A percentile compares a stretch with the other conserved stretches of the same genome.
phyloP scores from a whole-genome alignment of 2,797 vertebrate genomes.

The Pempheris klunzingeri region DNA sequence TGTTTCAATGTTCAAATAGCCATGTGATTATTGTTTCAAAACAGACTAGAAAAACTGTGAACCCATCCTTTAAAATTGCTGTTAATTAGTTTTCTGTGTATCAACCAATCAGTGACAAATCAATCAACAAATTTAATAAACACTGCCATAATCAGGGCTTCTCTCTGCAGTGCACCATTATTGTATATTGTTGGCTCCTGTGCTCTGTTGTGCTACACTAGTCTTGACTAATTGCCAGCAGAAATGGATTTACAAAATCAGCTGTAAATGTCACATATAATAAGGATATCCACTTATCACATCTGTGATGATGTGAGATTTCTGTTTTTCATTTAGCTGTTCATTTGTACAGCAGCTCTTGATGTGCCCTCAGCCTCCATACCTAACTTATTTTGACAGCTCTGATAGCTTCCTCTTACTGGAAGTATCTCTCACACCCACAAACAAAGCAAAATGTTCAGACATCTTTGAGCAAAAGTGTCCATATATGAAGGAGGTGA shows the following conservation, averaged over 20 bases:
- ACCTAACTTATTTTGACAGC: slow-evolving; percentile 16
- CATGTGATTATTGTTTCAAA: background rate
- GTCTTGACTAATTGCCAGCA: slow-evolving; percentile 18
- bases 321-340: slow-evolving; percentile 27
- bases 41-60: background rate
- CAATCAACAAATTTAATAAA: background rate
- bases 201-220: slow-evolving; percentile 7
- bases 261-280: slow-evolving; percentile 54
- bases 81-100: background rate
- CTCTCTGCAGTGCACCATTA: slow-evolving; percentile 3
- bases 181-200: slow-evolving; percentile 4
- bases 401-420: slow-evolving; percentile 26
- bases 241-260: slow-evolving; percentile 36
- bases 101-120: background rate
- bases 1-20: background rate
- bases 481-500: slow-evolving; percentile 6
- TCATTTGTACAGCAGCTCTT: slow-evolving; percentile 10
- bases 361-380: slow-evolving; percentile 3
- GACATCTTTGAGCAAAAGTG: background rate
- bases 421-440: slow-evolving; percentile 1
- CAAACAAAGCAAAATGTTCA: slow-evolving; percentile 2
- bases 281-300: slow-evolving; percentile 42
- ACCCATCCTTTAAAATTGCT: background rate
- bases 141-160: background rate
- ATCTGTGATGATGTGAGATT: slow-evolving; percentile 34